Conservation (phyloP, 2,113 vertebrate genomes). For the Alouatta palliata region DNA sequence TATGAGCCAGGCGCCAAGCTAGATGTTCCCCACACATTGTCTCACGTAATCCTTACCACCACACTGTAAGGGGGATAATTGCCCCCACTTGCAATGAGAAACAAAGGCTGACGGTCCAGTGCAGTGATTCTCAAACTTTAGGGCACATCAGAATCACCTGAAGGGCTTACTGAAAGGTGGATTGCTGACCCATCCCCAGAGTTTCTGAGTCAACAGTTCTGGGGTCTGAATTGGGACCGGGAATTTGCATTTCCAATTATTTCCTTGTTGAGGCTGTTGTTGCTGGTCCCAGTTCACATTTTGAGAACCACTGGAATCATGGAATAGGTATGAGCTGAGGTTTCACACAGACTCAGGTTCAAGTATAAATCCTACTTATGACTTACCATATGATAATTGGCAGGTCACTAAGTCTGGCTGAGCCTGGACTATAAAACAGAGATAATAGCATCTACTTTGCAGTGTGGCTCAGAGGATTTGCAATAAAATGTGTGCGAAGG, state of each 20-base stretch:
- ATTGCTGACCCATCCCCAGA: neutral
- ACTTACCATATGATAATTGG: too few species aligned
- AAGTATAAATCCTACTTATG: neutral
- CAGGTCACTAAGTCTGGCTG: neutral
- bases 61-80: neutral
- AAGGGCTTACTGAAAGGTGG: neutral
- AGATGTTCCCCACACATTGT: too few species aligned
- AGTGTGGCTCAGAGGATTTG: neutral
- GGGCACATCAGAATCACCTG: neutral
- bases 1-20: too few species aligned
- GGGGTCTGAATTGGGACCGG: neutral
- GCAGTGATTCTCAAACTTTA: neutral
- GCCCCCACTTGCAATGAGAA: neutral
- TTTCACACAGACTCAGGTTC: neutral
- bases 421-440: neutral
- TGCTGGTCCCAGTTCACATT: neutral
- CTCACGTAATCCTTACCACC: neutral
- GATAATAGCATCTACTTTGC: neutral
- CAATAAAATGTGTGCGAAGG: neutral
- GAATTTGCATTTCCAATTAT: neutral
- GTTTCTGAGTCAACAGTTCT: neutral
- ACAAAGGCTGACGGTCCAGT: neutral
- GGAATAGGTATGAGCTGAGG: neutral
- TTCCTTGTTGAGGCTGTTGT: neutral
- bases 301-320: neutral